phyloP scores from a whole-genome alignment of 2,888 invertebrate species.

The Ochropleura plecta region DNA sequence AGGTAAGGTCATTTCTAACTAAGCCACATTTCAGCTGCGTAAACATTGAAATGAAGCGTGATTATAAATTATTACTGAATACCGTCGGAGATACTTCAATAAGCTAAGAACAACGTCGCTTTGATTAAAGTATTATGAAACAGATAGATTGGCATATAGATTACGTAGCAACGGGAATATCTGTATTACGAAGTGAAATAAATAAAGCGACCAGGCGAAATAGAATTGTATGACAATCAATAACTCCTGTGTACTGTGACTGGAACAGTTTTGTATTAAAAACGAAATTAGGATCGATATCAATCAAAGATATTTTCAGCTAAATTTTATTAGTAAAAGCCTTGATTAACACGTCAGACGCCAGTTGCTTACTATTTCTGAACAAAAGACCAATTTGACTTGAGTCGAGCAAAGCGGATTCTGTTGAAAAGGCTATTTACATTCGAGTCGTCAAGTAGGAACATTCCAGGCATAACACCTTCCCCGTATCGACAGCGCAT shows the following conservation, averaged over 20 bases:
- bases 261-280: not conserved
- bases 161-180: slow-evolving; percentile 10
- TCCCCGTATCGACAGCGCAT: no score
- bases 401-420: slow-evolving; percentile 1
- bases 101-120: slow-evolving; percentile 37
- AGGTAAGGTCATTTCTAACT: slow-evolving; percentile 48
- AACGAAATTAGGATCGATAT: not conserved
- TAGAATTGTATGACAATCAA: slow-evolving; percentile 9
- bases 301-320: not conserved
- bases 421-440: slow-evolving; percentile 20
- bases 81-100: slow-evolving; percentile 41
- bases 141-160: slow-evolving; percentile 23
- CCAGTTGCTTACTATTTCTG: slow-evolving; percentile 1
- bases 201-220: slow-evolving; percentile 5
- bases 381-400: slow-evolving; percentile 11
- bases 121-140: slow-evolving; percentile 41
- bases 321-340: not conserved
- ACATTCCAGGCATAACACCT: not conserved
- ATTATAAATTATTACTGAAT: slow-evolving; percentile 52
- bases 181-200: slow-evolving; percentile 23
- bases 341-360: slow-evolving; percentile 1
- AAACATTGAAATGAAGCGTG: slow-evolving; percentile 41
- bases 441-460: slow-evolving; percentile 21
- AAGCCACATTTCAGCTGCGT: slow-evolving; percentile 38
- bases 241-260: slow-evolving; percentile 10